These are phyloP conservation scores for Silurus meridionalis DNA, from an alignment of 2,113 vertebrate genomes.

Conservation along the genomic window DNA sequence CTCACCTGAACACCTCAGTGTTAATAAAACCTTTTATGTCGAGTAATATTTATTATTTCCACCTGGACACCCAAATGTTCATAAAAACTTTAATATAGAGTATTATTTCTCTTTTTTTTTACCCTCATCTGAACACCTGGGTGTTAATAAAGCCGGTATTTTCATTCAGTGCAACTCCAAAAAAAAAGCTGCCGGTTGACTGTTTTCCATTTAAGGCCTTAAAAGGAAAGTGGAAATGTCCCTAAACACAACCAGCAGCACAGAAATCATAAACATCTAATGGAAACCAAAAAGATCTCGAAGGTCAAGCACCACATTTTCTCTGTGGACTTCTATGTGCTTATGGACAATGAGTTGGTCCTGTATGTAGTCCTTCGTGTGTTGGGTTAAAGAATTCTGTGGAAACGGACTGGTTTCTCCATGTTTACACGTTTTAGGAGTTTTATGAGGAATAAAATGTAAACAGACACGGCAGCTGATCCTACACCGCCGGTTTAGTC, in stretches of 20 bases:
- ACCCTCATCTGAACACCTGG: not conserved
- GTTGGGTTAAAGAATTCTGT: not conserved
- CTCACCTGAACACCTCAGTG: too few species aligned
- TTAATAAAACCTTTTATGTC: too few species aligned
- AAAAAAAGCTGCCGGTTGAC: not conserved
- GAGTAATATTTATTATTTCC: too few species aligned
- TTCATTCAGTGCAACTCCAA: not conserved
- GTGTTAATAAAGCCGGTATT: not conserved
- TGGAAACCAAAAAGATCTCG: not conserved
- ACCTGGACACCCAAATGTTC: not conserved
- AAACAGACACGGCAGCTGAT: slow-evolving; percentile 21
- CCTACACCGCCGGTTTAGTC: not conserved
- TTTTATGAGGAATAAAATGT: not conserved
- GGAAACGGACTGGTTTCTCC: not conserved
- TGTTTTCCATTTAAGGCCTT: not conserved
- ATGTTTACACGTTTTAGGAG: not conserved
- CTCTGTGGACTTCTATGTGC: not conserved
- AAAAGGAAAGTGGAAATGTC: not conserved
- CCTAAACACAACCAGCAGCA: not conserved
- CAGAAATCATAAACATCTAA: not conserved
- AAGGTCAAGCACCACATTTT: too few species aligned
- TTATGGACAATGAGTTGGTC: not conserved
- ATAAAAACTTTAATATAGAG: not conserved
- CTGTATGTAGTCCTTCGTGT: not conserved
- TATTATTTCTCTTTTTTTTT: not conserved